Evolutionary conservation across 2,888 invertebrate genomes (phyloP).

Genomic region (Polydrusus cervinus): DNA sequence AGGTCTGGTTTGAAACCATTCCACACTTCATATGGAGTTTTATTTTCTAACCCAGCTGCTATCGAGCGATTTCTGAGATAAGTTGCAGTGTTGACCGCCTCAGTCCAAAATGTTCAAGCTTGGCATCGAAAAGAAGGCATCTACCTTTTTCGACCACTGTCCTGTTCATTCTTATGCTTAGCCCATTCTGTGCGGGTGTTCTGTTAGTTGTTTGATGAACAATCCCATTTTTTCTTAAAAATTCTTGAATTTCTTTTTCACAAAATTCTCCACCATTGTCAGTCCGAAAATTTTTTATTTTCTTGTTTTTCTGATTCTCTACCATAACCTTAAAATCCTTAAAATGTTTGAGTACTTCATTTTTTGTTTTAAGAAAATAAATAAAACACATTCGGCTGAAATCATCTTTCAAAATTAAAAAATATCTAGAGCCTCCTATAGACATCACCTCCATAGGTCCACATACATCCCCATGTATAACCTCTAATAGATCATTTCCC

Average conservation of each 20-base stretch:
- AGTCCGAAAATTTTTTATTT: background rate
- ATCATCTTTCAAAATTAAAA: conserved; percentile 44
- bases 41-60: conserved; percentile 31
- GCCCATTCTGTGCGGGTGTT: conserved; percentile 55
- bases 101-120: conserved; percentile 25
- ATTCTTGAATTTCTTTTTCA: background rate
- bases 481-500: conserved; percentile 52
- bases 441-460: background rate
- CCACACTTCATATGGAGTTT: background rate
- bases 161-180: conserved; percentile 53
- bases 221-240: conserved; percentile 30
- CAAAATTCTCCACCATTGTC: conserved; percentile 18
- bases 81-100: conserved; percentile 58
- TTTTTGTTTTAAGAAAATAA: conserved; percentile 58
- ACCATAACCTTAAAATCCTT: conserved; percentile 19
- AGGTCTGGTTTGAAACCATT: no score
- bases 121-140: conserved; percentile 54
- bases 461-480: conserved; percentile 59
- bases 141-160: conserved; percentile 58
- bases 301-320: conserved; percentile 9
- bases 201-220: conserved; percentile 47
- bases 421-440: conserved; percentile 38
- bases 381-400: no score
- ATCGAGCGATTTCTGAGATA: conserved; percentile 57
- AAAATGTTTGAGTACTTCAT: conserved; percentile 53